Evolutionary conservation across 2,888 invertebrate genomes (phyloP).

Genomic region (Spodoptera littoralis): DNA sequence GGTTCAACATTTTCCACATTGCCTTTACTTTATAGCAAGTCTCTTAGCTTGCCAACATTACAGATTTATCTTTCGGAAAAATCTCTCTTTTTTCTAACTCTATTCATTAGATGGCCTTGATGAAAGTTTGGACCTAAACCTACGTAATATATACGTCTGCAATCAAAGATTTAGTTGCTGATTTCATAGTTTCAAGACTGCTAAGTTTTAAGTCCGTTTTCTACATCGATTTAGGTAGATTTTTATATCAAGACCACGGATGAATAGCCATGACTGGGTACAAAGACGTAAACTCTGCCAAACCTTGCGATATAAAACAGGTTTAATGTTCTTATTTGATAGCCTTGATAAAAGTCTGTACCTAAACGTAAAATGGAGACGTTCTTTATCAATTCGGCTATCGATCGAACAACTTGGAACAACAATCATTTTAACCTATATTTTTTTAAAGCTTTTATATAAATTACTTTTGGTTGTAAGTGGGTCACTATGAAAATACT

Average conservation of each 20-base stretch:
- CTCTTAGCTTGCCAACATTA: conserved; percentile 27
- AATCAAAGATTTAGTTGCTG: conserved; percentile 4
- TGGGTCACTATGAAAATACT: conserved; percentile 29
- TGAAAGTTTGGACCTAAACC: conserved; percentile 1
- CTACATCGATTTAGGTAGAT: too few relatives aligned
- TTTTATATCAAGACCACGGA: too few relatives aligned
- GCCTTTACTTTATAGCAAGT: conserved; percentile 24
- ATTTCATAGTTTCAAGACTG: too few relatives aligned
- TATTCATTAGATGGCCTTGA: conserved; percentile 6
- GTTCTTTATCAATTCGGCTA: conserved; percentile 24
- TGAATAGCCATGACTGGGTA: too few relatives aligned
- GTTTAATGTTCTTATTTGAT: neutral
- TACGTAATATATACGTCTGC: conserved; percentile 3
- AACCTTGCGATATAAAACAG: too few relatives aligned
- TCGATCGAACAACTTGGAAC: conserved; percentile 30
- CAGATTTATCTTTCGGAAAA: conserved; percentile 24
- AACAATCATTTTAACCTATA: conserved; percentile 18
- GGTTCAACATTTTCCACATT: conserved; percentile 42
- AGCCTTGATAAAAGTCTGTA: conserved; percentile 15
- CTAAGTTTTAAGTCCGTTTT: too few relatives aligned
- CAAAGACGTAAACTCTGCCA: too few relatives aligned
- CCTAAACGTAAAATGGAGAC: neutral
- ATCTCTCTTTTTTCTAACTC: conserved; percentile 12
- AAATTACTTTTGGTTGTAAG: conserved; percentile 39
- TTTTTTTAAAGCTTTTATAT: conserved; percentile 42